Base-by-base conservation (phyloP, 2,888 invertebrate species). In the Ophion ellenae region DNA sequence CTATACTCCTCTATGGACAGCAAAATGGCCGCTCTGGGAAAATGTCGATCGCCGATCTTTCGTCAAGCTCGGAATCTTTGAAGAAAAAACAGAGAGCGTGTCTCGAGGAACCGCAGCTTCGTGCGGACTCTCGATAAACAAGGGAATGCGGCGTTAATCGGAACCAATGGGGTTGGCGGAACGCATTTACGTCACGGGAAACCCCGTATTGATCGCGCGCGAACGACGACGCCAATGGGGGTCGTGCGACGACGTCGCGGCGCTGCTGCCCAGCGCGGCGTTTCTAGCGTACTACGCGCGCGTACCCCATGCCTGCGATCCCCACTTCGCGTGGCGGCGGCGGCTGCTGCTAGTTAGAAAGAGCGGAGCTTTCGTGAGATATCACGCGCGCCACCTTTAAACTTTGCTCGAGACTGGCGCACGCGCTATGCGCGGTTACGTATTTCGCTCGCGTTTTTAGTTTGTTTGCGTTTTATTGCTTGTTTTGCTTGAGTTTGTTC, bases 61-160 rank as follows among this genome's bases (percentile, higher is more conserved):
- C 40, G 40, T 7, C 40, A 40, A 9, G 40, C 40, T 40, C 5
- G 40, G 40, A 9, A 40, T 40, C 40, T 40, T 40, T 40, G 40
- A 40, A 40, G 7, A 40, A 40, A 9, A 40, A 40, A 40, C 7
- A 40, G 40, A 70, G 1, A 11, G 75, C 9, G 69, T 57, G 57
- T 78, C 74, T 24, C 45, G 59, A 74, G 64, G 77, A 20, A 86
- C 83, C 82, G 79, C 70, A 45, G 47, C 40, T 6, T 69, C 53
- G 79, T 94, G 94, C 94, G 94, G 89, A 86, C 93, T 93, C 94
- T 95, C 94, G 95, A 95, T 95, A 95, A 95, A 95, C 95, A 95
- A 95, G 95, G 93, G 94, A 94, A 95, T 95, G 95, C 95, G 94
- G 94, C 89, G 92, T 94, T 94, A 92, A 93, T 93, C 92, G 91